phyloP scores from a whole-genome alignment of 2,888 invertebrate genomes.

The Scrobipalpa costella region DNA sequence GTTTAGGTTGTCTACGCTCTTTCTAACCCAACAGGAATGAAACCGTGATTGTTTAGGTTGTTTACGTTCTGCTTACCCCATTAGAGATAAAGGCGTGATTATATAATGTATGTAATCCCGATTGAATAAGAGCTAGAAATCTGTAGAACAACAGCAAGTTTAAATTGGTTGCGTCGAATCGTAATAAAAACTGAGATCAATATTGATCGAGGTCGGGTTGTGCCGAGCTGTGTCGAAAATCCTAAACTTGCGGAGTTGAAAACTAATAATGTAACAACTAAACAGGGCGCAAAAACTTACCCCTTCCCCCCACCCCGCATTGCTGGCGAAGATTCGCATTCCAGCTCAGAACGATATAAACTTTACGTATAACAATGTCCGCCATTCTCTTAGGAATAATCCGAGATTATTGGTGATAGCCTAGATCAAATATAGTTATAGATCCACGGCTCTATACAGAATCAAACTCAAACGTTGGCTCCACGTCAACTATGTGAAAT shows the following conservation, averaged over 20 bases:
- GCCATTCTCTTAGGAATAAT: neutral
- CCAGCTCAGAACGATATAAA: neutral
- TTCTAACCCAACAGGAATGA: no score
- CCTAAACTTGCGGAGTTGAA: constrained; percentile 63
- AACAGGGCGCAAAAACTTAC: constrained; percentile 60
- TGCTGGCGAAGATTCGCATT: constrained; percentile 12
- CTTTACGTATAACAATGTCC: neutral
- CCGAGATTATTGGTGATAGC: no score
- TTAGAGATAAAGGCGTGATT: no score
- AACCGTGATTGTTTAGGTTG: no score
- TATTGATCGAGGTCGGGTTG: constrained; percentile 58
- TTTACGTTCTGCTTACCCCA: no score
- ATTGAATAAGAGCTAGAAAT: neutral
- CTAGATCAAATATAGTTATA: no score
- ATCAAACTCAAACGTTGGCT: no score
- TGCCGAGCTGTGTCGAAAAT: constrained; percentile 57
- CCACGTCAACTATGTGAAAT: no score
- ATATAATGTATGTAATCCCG: neutral
- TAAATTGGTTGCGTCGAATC: constrained; percentile 45
- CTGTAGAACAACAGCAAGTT: constrained; percentile 43
- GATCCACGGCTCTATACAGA: no score
- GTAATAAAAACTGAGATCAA: constrained; percentile 49
- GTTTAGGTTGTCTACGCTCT: no score
- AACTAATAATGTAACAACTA: constrained; percentile 73
- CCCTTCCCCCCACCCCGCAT: neutral